phyloP scores from a whole-genome alignment of 2,888 invertebrate genomes.

The Campoletis raptor region DNA sequence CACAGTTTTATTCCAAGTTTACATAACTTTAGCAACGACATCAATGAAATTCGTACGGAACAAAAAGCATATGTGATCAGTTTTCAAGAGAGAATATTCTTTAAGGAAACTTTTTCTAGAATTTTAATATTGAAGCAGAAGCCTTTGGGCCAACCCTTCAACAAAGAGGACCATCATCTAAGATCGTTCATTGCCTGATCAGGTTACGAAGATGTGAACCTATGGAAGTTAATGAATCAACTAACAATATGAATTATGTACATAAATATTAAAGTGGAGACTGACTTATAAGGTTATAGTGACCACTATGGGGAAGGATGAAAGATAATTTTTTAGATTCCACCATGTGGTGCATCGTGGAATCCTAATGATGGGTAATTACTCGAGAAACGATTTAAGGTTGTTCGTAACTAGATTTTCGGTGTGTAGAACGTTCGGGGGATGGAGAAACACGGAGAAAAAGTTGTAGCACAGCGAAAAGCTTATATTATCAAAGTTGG shows the following conservation, averaged over 20 bases:
- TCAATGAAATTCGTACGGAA: background rate
- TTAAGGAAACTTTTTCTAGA: background rate
- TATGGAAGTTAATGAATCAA: constrained; percentile 54
- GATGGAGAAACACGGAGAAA: constrained; percentile 19
- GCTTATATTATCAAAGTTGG: constrained; percentile 68
- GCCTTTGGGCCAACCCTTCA: background rate
- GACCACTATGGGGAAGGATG: constrained; percentile 18
- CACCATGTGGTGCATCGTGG: constrained; percentile 68
- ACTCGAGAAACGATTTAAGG: constrained; percentile 60
- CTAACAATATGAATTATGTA: constrained; percentile 67
- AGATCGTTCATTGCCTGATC: background rate
- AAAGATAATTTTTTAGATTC: constrained; percentile 64
- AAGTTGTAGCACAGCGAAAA: constrained; percentile 16
- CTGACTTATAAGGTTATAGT: constrained; percentile 22
- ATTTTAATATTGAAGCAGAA: background rate
- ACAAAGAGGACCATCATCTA: background rate
- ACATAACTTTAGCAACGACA: no score
- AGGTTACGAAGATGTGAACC: constrained; percentile 1
- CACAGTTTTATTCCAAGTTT: background rate
- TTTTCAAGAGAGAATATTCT: background rate
- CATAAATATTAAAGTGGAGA: constrained; percentile 41
- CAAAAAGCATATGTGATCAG: background rate
- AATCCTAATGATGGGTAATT: constrained; percentile 70
- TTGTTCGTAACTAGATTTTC: constrained; percentile 59
- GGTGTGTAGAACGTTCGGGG: constrained; percentile 26